Evolutionary conservation across 2,113 vertebrate genomes (phyloP).

Genomic region (Rhegmatorhina hoffmannsi): DNA sequence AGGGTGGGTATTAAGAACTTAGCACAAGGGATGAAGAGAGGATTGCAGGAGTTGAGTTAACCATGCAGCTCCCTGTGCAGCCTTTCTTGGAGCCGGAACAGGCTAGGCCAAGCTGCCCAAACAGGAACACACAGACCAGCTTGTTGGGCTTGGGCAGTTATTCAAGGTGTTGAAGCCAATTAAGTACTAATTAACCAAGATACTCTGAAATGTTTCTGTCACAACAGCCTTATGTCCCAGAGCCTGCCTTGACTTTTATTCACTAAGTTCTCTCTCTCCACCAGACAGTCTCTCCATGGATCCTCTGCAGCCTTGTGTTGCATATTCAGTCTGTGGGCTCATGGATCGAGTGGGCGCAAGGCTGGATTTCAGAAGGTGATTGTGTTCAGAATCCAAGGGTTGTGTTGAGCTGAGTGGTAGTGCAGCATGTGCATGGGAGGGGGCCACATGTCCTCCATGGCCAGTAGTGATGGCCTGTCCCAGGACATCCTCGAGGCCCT

Average conservation of each 20-base stretch:
- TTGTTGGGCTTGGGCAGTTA: background rate
- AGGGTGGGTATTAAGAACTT: background rate
- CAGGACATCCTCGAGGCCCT: background rate
- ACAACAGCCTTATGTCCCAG: background rate
- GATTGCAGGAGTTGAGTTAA: background rate
- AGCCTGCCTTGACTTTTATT: background rate
- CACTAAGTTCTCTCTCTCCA: background rate
- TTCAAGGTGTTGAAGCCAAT: background rate
- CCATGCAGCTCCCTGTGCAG: background rate
- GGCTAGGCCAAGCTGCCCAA: background rate
- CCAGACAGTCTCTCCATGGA: background rate
- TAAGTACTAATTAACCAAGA: constrained; percentile 30
- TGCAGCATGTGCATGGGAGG: accelerated
- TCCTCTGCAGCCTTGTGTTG: background rate
- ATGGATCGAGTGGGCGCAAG: accelerated
- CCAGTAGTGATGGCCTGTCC: constrained; percentile 12
- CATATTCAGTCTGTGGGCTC: background rate
- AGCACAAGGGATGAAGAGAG: background rate
- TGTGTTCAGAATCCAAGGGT: background rate
- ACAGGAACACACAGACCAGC: background rate
- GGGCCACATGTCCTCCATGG: background rate
- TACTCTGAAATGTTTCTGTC: background rate
- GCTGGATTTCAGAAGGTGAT: background rate
- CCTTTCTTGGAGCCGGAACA: background rate
- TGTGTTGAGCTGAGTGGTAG: background rate